Percentiles rank a stretch among this genome's conserved stretches.
phyloP scores from a whole-genome alignment of 2,797 vertebrate genomes.

The Anguilla pacifica region DNA sequence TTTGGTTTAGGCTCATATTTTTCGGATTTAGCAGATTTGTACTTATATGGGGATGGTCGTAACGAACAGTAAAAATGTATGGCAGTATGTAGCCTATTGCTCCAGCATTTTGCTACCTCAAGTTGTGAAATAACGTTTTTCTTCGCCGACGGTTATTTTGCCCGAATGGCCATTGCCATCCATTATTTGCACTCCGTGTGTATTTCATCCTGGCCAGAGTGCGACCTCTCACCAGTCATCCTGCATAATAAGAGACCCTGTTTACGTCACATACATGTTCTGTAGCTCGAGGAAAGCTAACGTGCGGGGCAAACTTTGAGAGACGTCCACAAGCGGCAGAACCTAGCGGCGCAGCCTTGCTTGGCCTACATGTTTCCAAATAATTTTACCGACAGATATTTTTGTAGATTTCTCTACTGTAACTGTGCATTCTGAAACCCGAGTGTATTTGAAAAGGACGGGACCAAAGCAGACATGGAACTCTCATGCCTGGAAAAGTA shows the following conservation, averaged over 20 bases:
- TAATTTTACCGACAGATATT: conserved; percentile 57
- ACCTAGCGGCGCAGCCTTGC: conserved; percentile 62
- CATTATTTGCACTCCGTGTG: not conserved
- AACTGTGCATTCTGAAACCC: conserved; percentile 47
- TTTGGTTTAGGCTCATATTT: no score
- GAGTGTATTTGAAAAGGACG: conserved; percentile 43
- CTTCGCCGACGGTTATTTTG: not conserved
- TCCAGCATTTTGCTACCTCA: no score
- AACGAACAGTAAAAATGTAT: no score
- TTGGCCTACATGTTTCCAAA: conserved; percentile 69
- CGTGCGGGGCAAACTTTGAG: conserved; percentile 53
- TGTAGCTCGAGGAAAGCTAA: conserved; percentile 35
- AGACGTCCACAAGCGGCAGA: conserved; percentile 65
- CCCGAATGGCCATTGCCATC: not conserved
- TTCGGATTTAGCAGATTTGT: no score
- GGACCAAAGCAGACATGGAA: conserved; percentile 64
- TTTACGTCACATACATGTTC: conserved; percentile 39
- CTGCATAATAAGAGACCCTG: conserved; percentile 25
- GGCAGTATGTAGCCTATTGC: no score
- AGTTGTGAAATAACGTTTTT: no score
- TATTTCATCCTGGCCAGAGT: not conserved
- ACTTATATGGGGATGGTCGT: no score
- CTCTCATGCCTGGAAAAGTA: conserved; percentile 75
- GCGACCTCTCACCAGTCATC: conserved; percentile 25
- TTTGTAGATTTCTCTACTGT: conserved; percentile 46